These are phyloP conservation scores for Scolopax bukidnonensis DNA, from an alignment of 2,797 vertebrate genomes.

Conservation along the genomic window DNA sequence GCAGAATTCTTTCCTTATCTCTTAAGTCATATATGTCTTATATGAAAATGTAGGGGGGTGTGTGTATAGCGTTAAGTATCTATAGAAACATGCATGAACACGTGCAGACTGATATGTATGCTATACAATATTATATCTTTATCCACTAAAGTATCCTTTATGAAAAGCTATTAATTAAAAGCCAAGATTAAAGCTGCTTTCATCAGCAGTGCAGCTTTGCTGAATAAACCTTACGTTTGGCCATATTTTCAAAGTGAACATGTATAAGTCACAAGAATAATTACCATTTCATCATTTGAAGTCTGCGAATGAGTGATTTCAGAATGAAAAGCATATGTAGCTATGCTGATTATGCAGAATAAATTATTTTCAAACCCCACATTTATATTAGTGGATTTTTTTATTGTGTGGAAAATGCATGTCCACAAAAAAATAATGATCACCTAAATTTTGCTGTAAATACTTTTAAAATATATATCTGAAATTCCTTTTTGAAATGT, in stretches of 20 bases:
- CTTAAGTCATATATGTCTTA: not conserved
- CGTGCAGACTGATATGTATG: not conserved
- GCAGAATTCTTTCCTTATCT: not conserved
- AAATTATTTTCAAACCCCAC: conserved; percentile 17
- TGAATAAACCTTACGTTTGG: not conserved
- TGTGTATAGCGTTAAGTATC: not conserved
- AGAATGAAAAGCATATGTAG: conserved; percentile 22
- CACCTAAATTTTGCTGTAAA: not conserved
- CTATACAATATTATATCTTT: not conserved
- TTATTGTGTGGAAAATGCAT: not conserved
- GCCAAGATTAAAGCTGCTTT: not conserved
- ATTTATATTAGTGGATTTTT: not conserved
- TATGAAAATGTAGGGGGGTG: not conserved
- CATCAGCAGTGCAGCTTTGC: not conserved
- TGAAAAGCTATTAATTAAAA: not conserved
- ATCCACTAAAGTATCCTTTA: not conserved
- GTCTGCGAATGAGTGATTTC: conserved; percentile 3
- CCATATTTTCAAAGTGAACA: not conserved
- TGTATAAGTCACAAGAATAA: not conserved
- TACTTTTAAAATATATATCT: not conserved
- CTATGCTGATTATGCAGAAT: not conserved
- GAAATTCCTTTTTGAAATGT: conserved; percentile 25
- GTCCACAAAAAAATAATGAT: not conserved
- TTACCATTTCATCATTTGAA: conserved; percentile 10
- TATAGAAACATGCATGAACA: not conserved